Evolutionary conservation across 2,888 invertebrate genomes (phyloP).

Genomic region (Synergus umbraculus): DNA sequence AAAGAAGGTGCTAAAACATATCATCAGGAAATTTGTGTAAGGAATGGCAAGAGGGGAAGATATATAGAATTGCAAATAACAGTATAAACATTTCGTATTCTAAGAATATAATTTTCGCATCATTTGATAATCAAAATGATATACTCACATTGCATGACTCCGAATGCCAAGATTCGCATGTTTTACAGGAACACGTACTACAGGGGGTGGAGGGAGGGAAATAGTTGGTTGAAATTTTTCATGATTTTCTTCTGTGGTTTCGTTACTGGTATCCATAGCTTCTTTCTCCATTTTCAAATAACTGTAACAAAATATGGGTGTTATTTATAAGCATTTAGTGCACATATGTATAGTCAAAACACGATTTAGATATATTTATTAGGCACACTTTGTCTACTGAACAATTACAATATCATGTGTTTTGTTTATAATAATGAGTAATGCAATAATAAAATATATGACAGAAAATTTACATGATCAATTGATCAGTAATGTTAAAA

Average conservation of each 20-base stretch:
- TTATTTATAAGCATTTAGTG: not conserved
- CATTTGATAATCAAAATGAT: conserved; percentile 9
- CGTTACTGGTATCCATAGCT: conserved; percentile 23
- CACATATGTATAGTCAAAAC: no score
- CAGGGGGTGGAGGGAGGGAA: conserved; percentile 58
- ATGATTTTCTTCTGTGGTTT: conserved; percentile 47
- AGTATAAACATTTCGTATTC: not conserved
- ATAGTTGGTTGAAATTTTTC: conserved; percentile 54
- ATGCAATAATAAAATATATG: no score
- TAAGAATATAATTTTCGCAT: conserved; percentile 15
- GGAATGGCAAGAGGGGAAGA: not conserved
- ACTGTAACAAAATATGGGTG: not conserved
- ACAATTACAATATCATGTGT: no score
- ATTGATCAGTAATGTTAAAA: no score
- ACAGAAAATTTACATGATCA: no score
- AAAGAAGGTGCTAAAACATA: not conserved
- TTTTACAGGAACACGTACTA: conserved; percentile 75
- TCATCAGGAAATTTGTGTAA: not conserved
- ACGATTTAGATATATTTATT: no score
- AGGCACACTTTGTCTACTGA: no score
- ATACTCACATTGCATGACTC: conserved; percentile 74
- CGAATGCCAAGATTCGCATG: conserved; percentile 76
- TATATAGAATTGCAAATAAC: not conserved
- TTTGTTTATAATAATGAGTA: no score
- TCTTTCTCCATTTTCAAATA: conserved; percentile 29